phyloP scores from a whole-genome alignment of 1,140 invertebrate species.

The Brachionus rubens region DNA sequence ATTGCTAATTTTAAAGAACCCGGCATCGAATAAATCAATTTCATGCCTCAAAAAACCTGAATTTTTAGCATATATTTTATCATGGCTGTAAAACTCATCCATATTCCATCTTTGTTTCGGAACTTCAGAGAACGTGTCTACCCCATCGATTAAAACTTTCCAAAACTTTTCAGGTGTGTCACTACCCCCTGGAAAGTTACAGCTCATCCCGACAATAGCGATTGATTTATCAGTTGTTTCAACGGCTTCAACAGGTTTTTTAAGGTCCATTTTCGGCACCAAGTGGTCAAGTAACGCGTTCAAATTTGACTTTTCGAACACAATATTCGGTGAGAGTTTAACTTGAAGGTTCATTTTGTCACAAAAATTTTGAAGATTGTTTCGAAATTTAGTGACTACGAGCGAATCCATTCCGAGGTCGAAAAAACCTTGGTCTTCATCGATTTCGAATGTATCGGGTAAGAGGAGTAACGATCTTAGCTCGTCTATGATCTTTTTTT shows the following conservation, averaged over 20 bases:
- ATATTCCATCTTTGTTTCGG: neutral
- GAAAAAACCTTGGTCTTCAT: neutral
- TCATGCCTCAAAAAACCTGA: neutral
- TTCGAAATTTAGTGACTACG: neutral
- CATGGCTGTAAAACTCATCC: neutral
- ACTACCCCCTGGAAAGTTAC: neutral
- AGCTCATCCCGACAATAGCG: neutral
- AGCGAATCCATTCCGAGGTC: neutral
- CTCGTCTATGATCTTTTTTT: neutral
- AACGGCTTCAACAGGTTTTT: neutral
- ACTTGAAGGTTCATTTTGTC: neutral
- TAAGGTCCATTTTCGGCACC: neutral
- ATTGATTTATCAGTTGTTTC: neutral
- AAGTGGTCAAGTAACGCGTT: neutral
- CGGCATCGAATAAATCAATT: neutral
- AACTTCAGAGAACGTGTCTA: neutral
- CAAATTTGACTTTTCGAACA: neutral
- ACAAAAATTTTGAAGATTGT: neutral
- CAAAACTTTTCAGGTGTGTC: neutral
- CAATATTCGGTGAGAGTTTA: neutral
- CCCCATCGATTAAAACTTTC: neutral
- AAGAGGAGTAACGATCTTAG: neutral
- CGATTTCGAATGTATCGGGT: neutral
- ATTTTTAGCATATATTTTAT: neutral
- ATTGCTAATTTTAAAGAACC: neutral